phyloP scores from a whole-genome alignment of 2,113 vertebrate species.

The Rana temporaria region DNA sequence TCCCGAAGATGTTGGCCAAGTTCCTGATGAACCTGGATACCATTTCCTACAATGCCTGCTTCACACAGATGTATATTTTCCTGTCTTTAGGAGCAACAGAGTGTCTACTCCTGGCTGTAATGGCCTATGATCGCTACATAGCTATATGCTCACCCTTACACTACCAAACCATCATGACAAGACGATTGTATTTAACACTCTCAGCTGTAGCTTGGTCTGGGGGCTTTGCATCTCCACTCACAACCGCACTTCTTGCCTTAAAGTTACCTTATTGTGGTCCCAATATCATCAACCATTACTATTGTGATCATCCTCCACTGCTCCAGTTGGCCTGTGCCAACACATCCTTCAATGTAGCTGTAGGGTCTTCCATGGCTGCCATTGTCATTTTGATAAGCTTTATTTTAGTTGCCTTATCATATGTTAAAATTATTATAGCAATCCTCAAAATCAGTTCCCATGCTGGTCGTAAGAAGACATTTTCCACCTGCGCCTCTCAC shows the following conservation, averaged over 20 bases:
- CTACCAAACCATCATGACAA: constrained; percentile 54
- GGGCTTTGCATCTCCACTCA: background rate
- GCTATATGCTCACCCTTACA: no score
- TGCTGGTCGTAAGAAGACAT: background rate
- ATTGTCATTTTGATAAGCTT: background rate
- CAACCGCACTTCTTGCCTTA: constrained; percentile 23
- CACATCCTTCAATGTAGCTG: background rate
- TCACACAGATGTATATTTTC: background rate
- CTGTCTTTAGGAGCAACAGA: background rate
- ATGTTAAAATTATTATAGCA: background rate
- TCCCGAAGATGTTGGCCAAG: constrained; percentile 5
- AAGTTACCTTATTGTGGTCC: constrained; percentile 13
- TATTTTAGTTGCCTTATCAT: background rate
- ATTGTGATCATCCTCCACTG: constrained; percentile 1
- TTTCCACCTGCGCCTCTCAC: constrained; percentile 9
- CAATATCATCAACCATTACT: background rate
- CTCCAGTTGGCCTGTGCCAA: background rate
- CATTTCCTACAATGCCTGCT: background rate
- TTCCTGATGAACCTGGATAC: background rate
- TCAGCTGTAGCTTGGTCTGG: constrained; percentile 51
- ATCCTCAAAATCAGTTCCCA: background rate
- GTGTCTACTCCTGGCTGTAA: constrained; percentile 29
- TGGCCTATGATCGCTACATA: no score
- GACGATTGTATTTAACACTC: constrained; percentile 39
- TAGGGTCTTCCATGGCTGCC: background rate